Percentiles rank a stretch among this genome's conserved stretches.
phyloP scores from a whole-genome alignment of 2,113 vertebrate species.

The human (Homo sapiens) region GRCh38 chr4:167342001-167342500 shows the following conservation, averaged over 20 bases:
- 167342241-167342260: not conserved
- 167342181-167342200: not conserved
- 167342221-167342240: not conserved
- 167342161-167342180: not conserved
- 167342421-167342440: not conserved
- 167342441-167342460: not conserved
- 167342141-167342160: not conserved
- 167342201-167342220: not conserved
- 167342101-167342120: not conserved
- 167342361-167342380: not conserved
- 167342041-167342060: too few species aligned
- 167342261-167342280: not conserved
- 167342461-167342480: not conserved
- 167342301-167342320: not conserved
- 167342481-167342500: not conserved
- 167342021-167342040: too few species aligned
- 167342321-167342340: not conserved
- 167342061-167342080: too few species aligned
- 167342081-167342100: not conserved
- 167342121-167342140: not conserved
- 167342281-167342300: not conserved
- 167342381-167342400: not conserved
- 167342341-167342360: not conserved
- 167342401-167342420: too few species aligned
- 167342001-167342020: too few species aligned